These are phyloP conservation scores for Ornithorhynchus anatinus DNA, from an alignment of 2,113 vertebrate species.

Conservation along the genomic window DNA sequence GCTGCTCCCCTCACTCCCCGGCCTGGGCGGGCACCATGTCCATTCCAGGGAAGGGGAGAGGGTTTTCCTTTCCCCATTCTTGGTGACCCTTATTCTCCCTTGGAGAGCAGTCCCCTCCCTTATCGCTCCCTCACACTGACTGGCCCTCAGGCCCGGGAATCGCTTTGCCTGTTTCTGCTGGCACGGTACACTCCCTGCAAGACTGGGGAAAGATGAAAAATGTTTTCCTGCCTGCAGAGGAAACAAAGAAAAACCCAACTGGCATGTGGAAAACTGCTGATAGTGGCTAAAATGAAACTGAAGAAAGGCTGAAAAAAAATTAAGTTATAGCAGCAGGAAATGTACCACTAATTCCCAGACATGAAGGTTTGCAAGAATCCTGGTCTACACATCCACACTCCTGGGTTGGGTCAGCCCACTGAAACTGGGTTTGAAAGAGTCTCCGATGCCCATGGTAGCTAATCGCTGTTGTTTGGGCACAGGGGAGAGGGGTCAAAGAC, in stretches of 20 bases:
- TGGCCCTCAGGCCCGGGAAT: conserved; percentile 14
- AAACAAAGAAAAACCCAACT: conserved; percentile 14
- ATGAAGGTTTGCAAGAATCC: background rate
- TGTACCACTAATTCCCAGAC: background rate
- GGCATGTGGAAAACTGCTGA: background rate
- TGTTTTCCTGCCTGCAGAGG: conserved; percentile 35
- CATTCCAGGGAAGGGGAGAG: conserved; percentile 20
- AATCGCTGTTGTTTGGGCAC: no score
- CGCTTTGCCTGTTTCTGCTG: background rate
- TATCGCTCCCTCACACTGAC: conserved; percentile 35
- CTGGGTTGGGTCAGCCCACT: background rate
- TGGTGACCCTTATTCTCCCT: background rate
- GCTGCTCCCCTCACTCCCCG: no score
- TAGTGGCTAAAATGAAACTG: background rate
- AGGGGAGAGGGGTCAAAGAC: no score
- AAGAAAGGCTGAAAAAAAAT: background rate
- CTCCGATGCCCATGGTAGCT: no score
- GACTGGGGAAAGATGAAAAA: conserved; percentile 17
- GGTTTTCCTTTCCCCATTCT: conserved; percentile 37
- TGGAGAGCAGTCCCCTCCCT: conserved; percentile 26
- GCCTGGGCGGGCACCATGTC: background rate
- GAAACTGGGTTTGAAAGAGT: background rate
- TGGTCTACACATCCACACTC: background rate
- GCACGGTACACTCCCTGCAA: background rate
- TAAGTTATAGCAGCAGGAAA: background rate